Evolutionary conservation across 2,797 vertebrate species (phyloP), one percentile per base, ranked within the genome.

Genomic region (Acanthurus lineatus): DNA sequence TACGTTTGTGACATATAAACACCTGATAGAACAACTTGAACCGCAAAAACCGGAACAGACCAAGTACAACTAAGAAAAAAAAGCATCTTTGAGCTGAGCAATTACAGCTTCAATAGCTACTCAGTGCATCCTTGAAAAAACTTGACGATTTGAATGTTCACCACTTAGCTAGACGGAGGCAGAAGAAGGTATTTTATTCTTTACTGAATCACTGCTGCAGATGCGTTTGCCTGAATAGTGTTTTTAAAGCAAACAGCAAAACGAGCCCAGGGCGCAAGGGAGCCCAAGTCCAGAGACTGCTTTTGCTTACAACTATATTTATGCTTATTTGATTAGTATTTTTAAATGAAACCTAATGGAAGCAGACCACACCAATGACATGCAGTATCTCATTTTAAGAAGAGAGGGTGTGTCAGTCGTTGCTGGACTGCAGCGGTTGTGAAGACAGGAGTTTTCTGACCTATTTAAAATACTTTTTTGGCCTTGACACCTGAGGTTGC

Each of bases 401-500:
- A 28, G 25, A 49, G n/a, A 14, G 6, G 4, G 0, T 47, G 20
- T 52, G 59, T 54, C 25, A 17, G 14, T 28, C 51, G 38, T 49
- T 56, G 22, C 12, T 28, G 20, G 17, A 19, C 40, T 40, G 32
- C 17, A 47, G 53, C 1, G 7, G 2, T 8, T 59, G n/a, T 52
- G 48, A 1, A 32, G 32, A 11, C 25, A 57, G 49, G 35, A n/a
- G 45, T 16, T 5, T 35, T 10, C 25, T 1, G 16, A 35, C 62
- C 15, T 20, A 40, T n/a, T n/a, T 17, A n/a, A 48, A 66, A 53
- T 40, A 16, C 58, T 2, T 11, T 28, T 15, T 22, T 60, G 54
- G 14, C 42, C 38, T 64, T 35, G 22, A 77, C 48, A 56, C 45
- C 61, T 67, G 12, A 47, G 22, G 45, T 66, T 28, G 25, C 81